Conservation (phyloP, 2,888 invertebrate species). For the Hybos culiciformis region DNA sequence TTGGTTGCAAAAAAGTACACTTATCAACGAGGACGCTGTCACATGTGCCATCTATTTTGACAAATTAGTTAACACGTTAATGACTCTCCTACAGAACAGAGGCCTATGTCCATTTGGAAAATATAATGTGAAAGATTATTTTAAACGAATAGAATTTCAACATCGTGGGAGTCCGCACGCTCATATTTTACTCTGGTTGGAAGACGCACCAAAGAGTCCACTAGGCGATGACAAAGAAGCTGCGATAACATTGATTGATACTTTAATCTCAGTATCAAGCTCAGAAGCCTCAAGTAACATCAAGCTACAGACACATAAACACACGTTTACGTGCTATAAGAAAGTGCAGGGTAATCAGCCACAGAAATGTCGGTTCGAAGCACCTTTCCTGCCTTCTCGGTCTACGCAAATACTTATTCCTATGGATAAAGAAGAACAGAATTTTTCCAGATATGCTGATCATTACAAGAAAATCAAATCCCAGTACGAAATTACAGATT, state of each 20-base stretch:
- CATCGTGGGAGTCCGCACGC: slow-evolving; percentile 30
- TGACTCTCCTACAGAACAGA: slow-evolving; percentile 8
- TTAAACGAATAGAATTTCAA: slow-evolving; percentile 29
- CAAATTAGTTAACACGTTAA: slow-evolving; percentile 7
- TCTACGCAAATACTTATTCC: background rate
- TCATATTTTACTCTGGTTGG: slow-evolving; percentile 30
- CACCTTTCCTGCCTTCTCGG: background rate
- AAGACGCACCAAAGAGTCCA: slow-evolving; percentile 21
- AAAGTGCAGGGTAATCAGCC: background rate
- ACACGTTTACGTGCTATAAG: slow-evolving; percentile 1
- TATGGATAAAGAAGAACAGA: background rate
- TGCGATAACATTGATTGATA: background rate
- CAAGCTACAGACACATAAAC: background rate
- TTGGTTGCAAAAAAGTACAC: slow-evolving; percentile 7
- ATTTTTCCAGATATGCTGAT: no score
- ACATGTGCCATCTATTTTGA: slow-evolving; percentile 19
- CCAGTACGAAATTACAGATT: background rate
- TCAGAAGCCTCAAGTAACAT: slow-evolving; percentile 1
- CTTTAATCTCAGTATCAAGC: background rate
- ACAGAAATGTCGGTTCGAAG: background rate
- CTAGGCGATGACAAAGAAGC: background rate
- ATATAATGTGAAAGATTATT: slow-evolving; percentile 12
- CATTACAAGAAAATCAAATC: no score
- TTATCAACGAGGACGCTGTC: slow-evolving; percentile 22
- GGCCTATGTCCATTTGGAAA: slow-evolving; percentile 12